Base-by-base conservation (phyloP, 1,140 invertebrate genomes). In the Orchestia grillus region DNA sequence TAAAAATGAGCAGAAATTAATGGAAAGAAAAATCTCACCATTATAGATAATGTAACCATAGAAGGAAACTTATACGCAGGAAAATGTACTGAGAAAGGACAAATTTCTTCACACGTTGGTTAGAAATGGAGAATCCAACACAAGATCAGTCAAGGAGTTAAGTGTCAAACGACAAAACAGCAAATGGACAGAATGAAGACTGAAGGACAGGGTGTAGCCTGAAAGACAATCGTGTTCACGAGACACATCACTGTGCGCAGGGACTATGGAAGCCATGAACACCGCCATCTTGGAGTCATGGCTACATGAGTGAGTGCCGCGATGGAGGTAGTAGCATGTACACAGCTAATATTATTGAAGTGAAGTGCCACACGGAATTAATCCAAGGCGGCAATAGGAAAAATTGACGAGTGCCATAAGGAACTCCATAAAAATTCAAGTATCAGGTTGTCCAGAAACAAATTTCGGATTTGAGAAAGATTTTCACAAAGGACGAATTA, bases 201-300 rank as follows among this genome's bases (percentile, higher is more conserved):
- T 77, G 62, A 8, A 28, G 62, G 88, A 90, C 4, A 90, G 43
- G 43, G n/a, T 90, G 41, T 90, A 41, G 88, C 88, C 8, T n/a
- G 88, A 41, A 90, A 77, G 62, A 23, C 43, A 90, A 44, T 36
- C 88, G 88, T 90, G 88, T 90, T 90, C 23, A 90, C 88, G 42
- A 90, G 88, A 90, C 88, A 90, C 0, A 90, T 44, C 88, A 90
- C 8, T 90, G 88, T 42, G 88, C 43, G 36, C 88, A 90, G 15
- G 88, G 88, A 90, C 41, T 90, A 15, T 90, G 43, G 43, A 90
- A 90, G 88, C 88, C 88, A 90, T 90, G n/a, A 28, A 42, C 62
- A 77, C 62, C 62, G 62, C 62, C 62, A 77, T 77, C 62, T 77
- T 77, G 62, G 62, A 77, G 62, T 23, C 15, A 77, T 77, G 62